A percentile compares a stretch with the other conserved stretches of the same genome.
These are phyloP conservation scores for Tiliacea aurago DNA, from an alignment of 2,888 invertebrate genomes.

Conservation along the genomic window DNA sequence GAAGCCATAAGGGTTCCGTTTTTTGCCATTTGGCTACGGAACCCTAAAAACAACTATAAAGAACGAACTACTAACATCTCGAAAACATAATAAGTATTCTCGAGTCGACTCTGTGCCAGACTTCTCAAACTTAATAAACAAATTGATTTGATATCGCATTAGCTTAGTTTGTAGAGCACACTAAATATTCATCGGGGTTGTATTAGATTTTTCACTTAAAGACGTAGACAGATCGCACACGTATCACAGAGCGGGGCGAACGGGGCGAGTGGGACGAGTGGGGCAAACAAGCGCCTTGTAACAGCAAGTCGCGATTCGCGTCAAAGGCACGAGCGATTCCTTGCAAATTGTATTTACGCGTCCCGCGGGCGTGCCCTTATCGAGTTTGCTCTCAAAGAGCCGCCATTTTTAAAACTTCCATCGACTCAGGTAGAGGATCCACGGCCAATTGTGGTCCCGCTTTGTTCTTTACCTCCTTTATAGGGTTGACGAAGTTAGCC, in stretches of 20 bases:
- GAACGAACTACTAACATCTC: background rate
- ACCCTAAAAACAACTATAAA: background rate
- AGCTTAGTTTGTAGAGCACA: slow-evolving; percentile 52
- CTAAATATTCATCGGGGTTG: slow-evolving; percentile 62
- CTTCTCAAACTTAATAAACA: slow-evolving; percentile 44
- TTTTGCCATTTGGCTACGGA: no score
- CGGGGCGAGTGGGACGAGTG: slow-evolving; percentile 19
- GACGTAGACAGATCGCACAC: slow-evolving; percentile 53
- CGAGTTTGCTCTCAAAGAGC: slow-evolving; percentile 89
- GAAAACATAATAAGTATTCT: slow-evolving; percentile 4
- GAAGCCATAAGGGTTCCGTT: no score
- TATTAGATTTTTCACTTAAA: slow-evolving; percentile 65
- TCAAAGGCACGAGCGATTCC: slow-evolving; percentile 89
- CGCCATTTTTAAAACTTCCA: slow-evolving; percentile 89
- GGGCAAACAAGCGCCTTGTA: slow-evolving; percentile 79
- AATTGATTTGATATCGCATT: slow-evolving; percentile 50
- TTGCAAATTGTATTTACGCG: slow-evolving; percentile 89
- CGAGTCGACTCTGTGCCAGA: slow-evolving; percentile 19
- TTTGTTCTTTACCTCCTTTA: slow-evolving; percentile 89
- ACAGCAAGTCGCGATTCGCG: slow-evolving; percentile 73
- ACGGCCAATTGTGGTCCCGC: slow-evolving; percentile 88
- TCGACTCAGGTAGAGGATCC: slow-evolving; percentile 84
- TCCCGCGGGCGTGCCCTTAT: slow-evolving; percentile 88
- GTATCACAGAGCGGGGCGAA: slow-evolving; percentile 45
- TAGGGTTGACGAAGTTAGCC: slow-evolving; percentile 88